Evolutionary conservation across 2,888 invertebrate species (phyloP), one percentile per base, ranked within the genome.

Genomic region (Chalcis sispes): DNA sequence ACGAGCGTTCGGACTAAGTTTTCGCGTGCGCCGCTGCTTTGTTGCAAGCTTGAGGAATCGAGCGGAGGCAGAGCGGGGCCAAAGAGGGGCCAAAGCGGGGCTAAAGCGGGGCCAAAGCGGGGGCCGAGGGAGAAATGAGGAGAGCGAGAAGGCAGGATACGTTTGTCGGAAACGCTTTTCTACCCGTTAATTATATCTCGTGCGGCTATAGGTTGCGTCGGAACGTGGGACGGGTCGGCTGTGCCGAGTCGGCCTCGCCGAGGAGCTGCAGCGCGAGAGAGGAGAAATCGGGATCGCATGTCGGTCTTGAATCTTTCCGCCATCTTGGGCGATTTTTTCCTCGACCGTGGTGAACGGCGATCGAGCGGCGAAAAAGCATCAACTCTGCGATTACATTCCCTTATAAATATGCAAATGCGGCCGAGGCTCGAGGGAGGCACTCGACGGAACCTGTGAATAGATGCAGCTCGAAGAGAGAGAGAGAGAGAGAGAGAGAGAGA

Each of bases 341-440:
- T 83, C 82, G 80, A 29, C 25, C 40, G 50, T 13, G 48, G 50
- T 40, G 25, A 42, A 8, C 59, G 73, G 64, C 67, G 83, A 84
- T 59, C 84, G 85, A 85, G 82, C 86, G 82, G 85, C 88, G 85
- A 88, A 88, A 87, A 88, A 32, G 83, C 50, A 58, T 62, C 85
- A 83, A 86, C 85, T 85, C 86, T 84, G 86, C 88, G 85, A 87
- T 88, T 88, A 88, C 86, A 85, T 85, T 87, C 86, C 85, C 88
- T 88, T 87, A 88, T 88, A 87, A 88, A 88, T 88, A 88, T 88
- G 88, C 87, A 87, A 88, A 88, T 88, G 84, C 83, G 80, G 82
- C 80, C 77, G 81, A 73, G 80, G 79, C 79, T 76, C 79, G 74
- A 50, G 61, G 61, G 70, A 27, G 70, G 50, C 15, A 29, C 27